A percentile compares a stretch with the other conserved stretches of the same genome.
phyloP scores from a whole-genome alignment of 1,140 invertebrate species.

The Pachypeltis micranthus region DNA sequence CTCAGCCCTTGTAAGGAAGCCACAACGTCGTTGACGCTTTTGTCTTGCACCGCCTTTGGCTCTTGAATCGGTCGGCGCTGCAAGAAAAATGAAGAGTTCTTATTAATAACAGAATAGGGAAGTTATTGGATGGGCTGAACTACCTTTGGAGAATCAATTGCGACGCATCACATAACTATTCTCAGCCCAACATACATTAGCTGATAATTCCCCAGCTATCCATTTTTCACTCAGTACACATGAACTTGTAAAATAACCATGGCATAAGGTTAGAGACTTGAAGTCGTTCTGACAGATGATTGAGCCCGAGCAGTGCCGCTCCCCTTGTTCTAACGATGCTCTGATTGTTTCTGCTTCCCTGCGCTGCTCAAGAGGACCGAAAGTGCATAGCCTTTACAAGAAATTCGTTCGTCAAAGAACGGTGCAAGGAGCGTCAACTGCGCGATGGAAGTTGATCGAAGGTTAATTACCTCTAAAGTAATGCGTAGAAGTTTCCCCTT shows the following conservation, averaged over 20 bases:
- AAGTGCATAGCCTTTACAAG: background rate
- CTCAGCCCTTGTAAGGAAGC: constrained; percentile 40
- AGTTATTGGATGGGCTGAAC: too few species aligned
- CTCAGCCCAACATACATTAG: too few species aligned
- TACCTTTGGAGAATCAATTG: too few species aligned
- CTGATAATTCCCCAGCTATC: too few species aligned
- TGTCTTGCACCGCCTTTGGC: constrained; percentile 33
- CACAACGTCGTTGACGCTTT: constrained; percentile 40
- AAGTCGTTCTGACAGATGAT: background rate
- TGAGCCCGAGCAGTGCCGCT: background rate
- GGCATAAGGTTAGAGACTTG: constrained; percentile 1
- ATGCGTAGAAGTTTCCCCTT: too few species aligned
- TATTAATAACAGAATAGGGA: too few species aligned
- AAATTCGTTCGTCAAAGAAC: background rate
- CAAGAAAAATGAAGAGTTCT: background rate
- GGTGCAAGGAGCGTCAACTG: too few species aligned
- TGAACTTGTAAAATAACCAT: too few species aligned
- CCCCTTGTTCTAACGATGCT: background rate
- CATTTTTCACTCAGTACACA: too few species aligned
- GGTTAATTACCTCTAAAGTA: too few species aligned
- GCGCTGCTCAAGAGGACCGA: background rate
- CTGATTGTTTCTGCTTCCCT: constrained; percentile 4
- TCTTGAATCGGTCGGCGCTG: constrained; percentile 23
- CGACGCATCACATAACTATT: too few species aligned
- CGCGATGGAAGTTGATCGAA: too few species aligned